Evolutionary conservation across 2,888 invertebrate genomes (phyloP), one percentile per base, ranked within the genome.

Genomic region (Hetaerina titia): DNA sequence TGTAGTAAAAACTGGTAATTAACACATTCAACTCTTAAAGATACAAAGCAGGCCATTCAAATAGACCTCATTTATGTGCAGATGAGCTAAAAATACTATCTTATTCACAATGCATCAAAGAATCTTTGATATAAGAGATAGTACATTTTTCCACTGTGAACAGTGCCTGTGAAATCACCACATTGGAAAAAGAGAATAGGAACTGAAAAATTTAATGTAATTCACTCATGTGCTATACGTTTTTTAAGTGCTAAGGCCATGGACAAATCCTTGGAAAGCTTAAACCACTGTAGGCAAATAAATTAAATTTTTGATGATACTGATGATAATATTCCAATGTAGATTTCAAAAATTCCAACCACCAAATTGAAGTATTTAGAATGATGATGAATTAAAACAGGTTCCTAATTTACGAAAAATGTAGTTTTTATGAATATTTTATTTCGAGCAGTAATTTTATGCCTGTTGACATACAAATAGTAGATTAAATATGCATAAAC

Each of bases 361-460:
- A 92, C 92, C 69, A 92, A 56, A 69, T 56, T 64, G 92, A 92
- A 69, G 69, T 56, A 92, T n/a, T 31, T 31, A 64, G 92, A 69
- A 69, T 90, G 45, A 69, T 56, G 69, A 92, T 92, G 92, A 69
- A 92, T 92, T 92, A 69, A 90, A 92, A 92, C 64, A 69, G 69
- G 69, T 69, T 92, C 92, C 92, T 92, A 92, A 92, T 92, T 56
- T 92, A 92, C 92, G 45, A 69, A 92, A 92, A 69, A 92, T 92
- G 92, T 92, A 92, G 57, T 92, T 92, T 92, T 92, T 69, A 92
- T 92, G 92, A 92, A 92, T 92, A 92, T 92, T 92, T 92, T 92
- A 92, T 92, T 90, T 92, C 56, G 92, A 92, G 92, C 92, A 74
- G 69, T 92, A 92, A 92, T 92, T 92, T 92, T 69, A 92, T 92